Conservation (phyloP, 2,113 vertebrate species). For the Tricholaema leucomelas region DNA sequence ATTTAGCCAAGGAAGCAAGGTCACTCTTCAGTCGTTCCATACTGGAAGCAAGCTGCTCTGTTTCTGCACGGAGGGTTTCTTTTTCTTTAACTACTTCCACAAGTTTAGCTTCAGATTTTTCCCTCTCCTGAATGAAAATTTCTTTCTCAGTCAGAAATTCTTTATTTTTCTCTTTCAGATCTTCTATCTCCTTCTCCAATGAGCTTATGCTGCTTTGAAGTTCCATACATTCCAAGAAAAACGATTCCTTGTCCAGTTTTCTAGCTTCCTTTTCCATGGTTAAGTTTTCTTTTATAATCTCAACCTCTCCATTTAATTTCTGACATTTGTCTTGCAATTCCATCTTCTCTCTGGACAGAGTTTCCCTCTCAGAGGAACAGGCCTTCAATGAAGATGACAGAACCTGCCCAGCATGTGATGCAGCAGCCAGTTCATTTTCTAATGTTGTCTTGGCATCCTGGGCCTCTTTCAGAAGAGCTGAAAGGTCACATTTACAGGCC, state of each 20-base stretch:
- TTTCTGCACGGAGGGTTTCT: slow-evolving; percentile 61
- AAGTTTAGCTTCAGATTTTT: slow-evolving; percentile 67
- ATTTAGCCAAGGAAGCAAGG: slow-evolving; percentile 66
- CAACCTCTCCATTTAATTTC: slow-evolving; percentile 70
- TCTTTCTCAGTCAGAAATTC: slow-evolving; percentile 73
- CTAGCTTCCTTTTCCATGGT: slow-evolving; percentile 70
- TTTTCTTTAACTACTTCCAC: slow-evolving; percentile 71
- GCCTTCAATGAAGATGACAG: slow-evolving; percentile 74
- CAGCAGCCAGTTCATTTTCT: slow-evolving; percentile 65
- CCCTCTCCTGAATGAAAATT: slow-evolving; percentile 71
- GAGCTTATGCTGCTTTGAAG: slow-evolving; percentile 53
- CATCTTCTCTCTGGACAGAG: slow-evolving; percentile 69
- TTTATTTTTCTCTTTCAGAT: slow-evolving; percentile 52
- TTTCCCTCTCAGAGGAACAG: slow-evolving; percentile 69
- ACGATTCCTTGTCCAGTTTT: slow-evolving; percentile 58
- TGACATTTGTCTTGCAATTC: slow-evolving; percentile 73
- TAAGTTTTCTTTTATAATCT: slow-evolving; percentile 60
- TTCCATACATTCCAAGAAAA: slow-evolving; percentile 58
- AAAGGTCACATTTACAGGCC: slow-evolving; percentile 74
- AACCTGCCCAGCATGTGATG: slow-evolving; percentile 66
- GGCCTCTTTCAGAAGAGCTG: slow-evolving; percentile 73
- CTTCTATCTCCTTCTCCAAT: slow-evolving; percentile 71
- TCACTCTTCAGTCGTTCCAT: slow-evolving; percentile 72
- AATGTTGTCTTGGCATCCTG: slow-evolving; percentile 60
- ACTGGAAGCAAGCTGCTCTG: slow-evolving; percentile 67